Evolutionary conservation across 2,797 vertebrate genomes (phyloP).

Genomic region (Coendou prehensilis): DNA sequence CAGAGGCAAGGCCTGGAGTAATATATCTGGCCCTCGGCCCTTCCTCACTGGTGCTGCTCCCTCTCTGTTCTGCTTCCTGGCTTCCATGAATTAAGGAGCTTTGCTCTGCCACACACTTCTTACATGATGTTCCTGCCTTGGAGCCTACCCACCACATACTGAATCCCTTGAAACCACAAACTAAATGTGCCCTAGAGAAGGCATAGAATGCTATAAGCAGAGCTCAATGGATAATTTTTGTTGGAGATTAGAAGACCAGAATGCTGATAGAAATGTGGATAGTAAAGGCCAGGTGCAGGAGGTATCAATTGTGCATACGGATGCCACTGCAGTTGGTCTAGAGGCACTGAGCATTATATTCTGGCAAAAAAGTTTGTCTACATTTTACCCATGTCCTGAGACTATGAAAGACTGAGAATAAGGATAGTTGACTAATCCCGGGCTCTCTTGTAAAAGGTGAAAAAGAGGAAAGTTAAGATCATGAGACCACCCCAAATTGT

Average conservation of each 20-base stretch:
- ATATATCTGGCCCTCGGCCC: not conserved
- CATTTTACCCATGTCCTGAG: not conserved
- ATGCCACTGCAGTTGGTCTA: not conserved
- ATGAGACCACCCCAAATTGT: constrained; percentile 28
- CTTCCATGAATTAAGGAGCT: not conserved
- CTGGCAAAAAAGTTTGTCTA: not conserved
- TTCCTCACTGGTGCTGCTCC: not conserved
- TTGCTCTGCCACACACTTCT: not conserved
- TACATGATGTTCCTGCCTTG: not conserved
- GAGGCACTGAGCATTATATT: not conserved
- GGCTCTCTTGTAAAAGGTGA: constrained; percentile 46
- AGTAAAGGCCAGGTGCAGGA: not conserved
- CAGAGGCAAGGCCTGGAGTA: no score
- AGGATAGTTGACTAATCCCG: not conserved
- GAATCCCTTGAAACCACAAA: not conserved
- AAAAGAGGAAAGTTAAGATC: constrained; percentile 55
- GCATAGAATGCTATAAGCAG: not conserved
- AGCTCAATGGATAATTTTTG: not conserved
- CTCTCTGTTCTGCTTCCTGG: not conserved
- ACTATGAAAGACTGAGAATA: not conserved
- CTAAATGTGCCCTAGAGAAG: not conserved
- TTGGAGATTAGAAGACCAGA: not conserved
- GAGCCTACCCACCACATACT: not conserved
- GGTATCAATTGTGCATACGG: not conserved
- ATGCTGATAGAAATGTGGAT: not conserved